phyloP scores from a whole-genome alignment of 2,888 invertebrate genomes.

The Tetheella fluctuosa region DNA sequence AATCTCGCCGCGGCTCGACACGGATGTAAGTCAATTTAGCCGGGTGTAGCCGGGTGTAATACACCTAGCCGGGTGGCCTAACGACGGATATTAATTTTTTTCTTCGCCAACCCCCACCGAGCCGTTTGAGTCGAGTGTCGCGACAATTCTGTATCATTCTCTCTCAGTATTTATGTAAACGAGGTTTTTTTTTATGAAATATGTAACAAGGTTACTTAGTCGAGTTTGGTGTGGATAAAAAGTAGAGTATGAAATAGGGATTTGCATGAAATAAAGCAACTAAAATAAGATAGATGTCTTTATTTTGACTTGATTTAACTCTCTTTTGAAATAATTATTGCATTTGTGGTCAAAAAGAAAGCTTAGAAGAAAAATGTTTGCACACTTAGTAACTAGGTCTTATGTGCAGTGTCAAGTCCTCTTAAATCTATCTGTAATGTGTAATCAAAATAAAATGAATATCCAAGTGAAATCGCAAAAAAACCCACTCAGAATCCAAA shows the following conservation, averaged over 20 bases:
- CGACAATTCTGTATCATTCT: constrained; percentile 13
- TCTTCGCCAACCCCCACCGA: constrained; percentile 20
- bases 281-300: too few relatives aligned
- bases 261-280: neutral
- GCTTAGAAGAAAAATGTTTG: too few relatives aligned
- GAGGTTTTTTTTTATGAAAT: constrained; percentile 11
- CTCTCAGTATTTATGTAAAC: constrained; percentile 3
- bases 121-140: constrained; percentile 17
- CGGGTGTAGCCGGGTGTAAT: constrained; percentile 44
- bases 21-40: constrained; percentile 62
- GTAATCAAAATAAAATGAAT: too few relatives aligned
- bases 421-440: too few relatives aligned
- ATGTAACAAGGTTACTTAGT: neutral
- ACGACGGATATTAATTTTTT: constrained; percentile 42
- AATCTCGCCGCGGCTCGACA: constrained; percentile 52
- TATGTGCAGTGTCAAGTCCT: too few relatives aligned
- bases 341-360: neutral
- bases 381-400: too few relatives aligned
- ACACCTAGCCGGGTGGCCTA: constrained; percentile 45
- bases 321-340: too few relatives aligned
- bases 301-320: too few relatives aligned
- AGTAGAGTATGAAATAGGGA: neutral
- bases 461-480: neutral
- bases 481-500: neutral
- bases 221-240: neutral